These are phyloP conservation scores for Sebastolobus alascanus DNA, from an alignment of 2,797 vertebrate species.

Conservation along the genomic window DNA sequence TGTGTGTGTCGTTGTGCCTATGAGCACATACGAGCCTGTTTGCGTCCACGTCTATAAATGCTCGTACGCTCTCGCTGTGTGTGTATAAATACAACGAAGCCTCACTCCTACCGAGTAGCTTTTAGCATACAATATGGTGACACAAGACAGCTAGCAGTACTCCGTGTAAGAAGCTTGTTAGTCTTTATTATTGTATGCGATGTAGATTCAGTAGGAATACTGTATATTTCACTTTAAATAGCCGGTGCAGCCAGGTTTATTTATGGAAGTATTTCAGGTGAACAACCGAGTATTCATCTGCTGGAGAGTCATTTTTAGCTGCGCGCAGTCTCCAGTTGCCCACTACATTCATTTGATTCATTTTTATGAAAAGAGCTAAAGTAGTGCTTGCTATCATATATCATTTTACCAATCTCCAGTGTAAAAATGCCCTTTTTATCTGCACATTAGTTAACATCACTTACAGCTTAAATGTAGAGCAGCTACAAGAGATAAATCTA, in stretches of 20 bases:
- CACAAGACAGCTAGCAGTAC: conserved; percentile 30
- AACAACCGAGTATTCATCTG: conserved; percentile 57
- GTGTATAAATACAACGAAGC: conserved; percentile 63
- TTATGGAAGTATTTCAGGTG: conserved; percentile 61
- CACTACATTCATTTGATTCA: conserved; percentile 22
- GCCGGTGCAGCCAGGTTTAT: conserved; percentile 47
- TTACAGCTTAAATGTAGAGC: conserved; percentile 9
- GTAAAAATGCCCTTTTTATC: conserved; percentile 12
- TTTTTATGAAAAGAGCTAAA: conserved; percentile 5
- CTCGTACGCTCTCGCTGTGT: conserved; percentile 25
- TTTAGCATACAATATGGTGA: conserved; percentile 63
- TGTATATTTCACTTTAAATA: conserved; percentile 45
- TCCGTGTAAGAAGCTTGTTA: not conserved
- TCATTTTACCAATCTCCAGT: not conserved
- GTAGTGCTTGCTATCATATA: not conserved
- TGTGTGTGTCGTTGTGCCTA: conserved; percentile 23
- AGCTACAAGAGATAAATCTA: conserved; percentile 16
- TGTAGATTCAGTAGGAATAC: conserved; percentile 30
- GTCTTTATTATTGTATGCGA: not conserved
- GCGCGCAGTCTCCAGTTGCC: conserved; percentile 20
- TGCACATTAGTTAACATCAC: conserved; percentile 13
- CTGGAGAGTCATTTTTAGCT: conserved; percentile 56
- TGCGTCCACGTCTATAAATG: conserved; percentile 66
- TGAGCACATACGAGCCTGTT: conserved; percentile 34
- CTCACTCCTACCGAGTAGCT: conserved; percentile 67